phyloP scores from a whole-genome alignment of 2,888 invertebrate species.

The Drosophila demipolita region DNA sequence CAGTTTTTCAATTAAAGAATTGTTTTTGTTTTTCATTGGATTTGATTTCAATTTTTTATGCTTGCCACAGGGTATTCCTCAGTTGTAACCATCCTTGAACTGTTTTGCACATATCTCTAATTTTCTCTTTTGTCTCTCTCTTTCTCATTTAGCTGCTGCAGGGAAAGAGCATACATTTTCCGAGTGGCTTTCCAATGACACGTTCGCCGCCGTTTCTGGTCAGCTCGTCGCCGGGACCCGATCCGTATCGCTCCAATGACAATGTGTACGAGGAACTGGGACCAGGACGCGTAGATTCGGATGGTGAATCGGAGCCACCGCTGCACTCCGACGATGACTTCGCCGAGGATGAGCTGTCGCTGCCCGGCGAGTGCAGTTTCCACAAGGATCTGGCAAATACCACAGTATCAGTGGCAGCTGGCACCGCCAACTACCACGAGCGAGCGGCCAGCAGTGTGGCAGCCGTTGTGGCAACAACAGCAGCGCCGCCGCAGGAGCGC shows the following conservation, averaged over 20 bases:
- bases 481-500: slow-evolving; percentile 74
- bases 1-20: neutral
- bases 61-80: neutral
- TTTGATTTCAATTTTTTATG: neutral
- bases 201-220: slow-evolving; percentile 88
- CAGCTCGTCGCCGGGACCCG: slow-evolving; percentile 89
- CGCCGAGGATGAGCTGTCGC: slow-evolving; percentile 92
- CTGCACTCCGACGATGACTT: slow-evolving; percentile 93
- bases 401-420: slow-evolving; percentile 15
- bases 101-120: slow-evolving; percentile 13
- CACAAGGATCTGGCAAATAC: slow-evolving; percentile 72
- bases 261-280: slow-evolving; percentile 93
- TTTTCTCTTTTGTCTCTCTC: slow-evolving; percentile 7
- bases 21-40: too few species aligned
- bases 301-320: slow-evolving; percentile 88
- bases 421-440: slow-evolving; percentile 66
- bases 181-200: slow-evolving; percentile 88
- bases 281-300: slow-evolving; percentile 87
- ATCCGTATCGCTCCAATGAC: slow-evolving; percentile 88
- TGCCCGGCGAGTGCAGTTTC: slow-evolving; percentile 85
- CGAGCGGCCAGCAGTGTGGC: slow-evolving; percentile 32
- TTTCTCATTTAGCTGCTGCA: slow-evolving; percentile 72
- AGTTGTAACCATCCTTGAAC: neutral
- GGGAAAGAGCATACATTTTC: slow-evolving; percentile 86
- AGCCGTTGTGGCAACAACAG: slow-evolving; percentile 43